Percentiles rank a stretch among this genome's conserved stretches.
Conservation (phyloP, 2,797 vertebrate genomes). For the Hippoglossus hippoglossus region DNA sequence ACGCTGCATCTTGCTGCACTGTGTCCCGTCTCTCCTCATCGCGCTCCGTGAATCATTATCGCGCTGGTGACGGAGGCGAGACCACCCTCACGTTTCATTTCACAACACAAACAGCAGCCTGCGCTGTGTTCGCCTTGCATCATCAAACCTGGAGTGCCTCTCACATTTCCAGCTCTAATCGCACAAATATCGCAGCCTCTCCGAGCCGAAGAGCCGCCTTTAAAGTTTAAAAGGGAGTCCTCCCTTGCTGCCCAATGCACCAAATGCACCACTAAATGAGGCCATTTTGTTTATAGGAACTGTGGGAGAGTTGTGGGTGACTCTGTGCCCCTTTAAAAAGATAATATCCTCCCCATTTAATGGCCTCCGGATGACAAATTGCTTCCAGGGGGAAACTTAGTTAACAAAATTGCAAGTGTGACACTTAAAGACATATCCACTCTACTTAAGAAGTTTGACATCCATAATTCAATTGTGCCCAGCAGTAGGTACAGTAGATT, state of each 20-base stretch:
- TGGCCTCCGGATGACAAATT: constrained; percentile 88
- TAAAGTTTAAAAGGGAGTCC: constrained; percentile 72
- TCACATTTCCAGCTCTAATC: constrained; percentile 37
- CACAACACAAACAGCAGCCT: constrained; percentile 19
- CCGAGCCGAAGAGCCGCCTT: constrained; percentile 49
- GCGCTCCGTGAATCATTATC: constrained; percentile 4
- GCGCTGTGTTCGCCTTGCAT: constrained; percentile 16
- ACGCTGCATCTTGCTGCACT: constrained; percentile 14
- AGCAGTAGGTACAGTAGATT: constrained; percentile 38
- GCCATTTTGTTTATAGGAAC: constrained; percentile 86
- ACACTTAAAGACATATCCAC: constrained; percentile 78
- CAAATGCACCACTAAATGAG: constrained; percentile 81
- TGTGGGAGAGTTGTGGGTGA: constrained; percentile 84
- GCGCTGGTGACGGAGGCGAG: constrained; percentile 19
- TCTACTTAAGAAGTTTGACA: constrained; percentile 70
- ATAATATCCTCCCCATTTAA: constrained; percentile 87
- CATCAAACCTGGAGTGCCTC: constrained; percentile 26
- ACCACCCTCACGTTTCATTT: constrained; percentile 18
- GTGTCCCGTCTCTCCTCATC: constrained; percentile 12
- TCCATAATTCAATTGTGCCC: constrained; percentile 64
- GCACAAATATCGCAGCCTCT: constrained; percentile 37
- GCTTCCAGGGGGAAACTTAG: constrained; percentile 84
- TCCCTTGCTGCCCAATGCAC: constrained; percentile 70
- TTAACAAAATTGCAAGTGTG: constrained; percentile 80
- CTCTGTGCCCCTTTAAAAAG: constrained; percentile 86